Conservation (phyloP, 1,140 invertebrate genomes). For the Stratiolaelaps scimitus region DNA sequence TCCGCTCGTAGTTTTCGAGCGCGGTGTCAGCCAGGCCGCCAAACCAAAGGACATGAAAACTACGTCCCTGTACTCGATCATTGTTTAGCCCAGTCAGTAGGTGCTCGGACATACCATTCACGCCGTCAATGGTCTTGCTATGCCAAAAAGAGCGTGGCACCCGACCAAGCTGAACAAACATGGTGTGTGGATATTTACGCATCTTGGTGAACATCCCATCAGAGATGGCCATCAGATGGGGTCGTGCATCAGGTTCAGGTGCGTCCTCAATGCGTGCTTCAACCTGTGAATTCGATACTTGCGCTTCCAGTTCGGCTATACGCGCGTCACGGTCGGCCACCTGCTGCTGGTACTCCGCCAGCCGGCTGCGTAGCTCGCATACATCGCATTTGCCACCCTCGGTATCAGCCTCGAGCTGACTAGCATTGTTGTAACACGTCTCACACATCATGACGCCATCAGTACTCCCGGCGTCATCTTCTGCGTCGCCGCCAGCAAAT, state of each 20-base stretch:
- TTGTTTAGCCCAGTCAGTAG: background rate
- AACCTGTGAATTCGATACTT: background rate
- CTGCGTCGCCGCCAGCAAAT: no score
- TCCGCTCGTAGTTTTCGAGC: slow-evolving; percentile 13
- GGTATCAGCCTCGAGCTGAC: no score
- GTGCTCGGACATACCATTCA: slow-evolving; percentile 1
- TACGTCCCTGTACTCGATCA: background rate
- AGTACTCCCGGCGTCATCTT: no score
- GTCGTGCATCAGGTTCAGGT: background rate
- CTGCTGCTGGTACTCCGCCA: slow-evolving; percentile 16
- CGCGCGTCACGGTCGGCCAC: slow-evolving; percentile 1
- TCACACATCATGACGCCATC: no score
- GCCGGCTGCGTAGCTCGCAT: background rate
- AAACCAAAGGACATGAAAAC: slow-evolving; percentile 17
- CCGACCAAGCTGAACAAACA: slow-evolving; percentile 1
- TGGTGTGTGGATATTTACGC: slow-evolving; percentile 5
- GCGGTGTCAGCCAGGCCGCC: slow-evolving; percentile 13
- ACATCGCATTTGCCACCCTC: background rate
- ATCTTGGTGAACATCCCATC: slow-evolving; percentile 5
- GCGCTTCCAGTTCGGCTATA: slow-evolving; percentile 17
- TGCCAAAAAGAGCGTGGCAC: background rate
- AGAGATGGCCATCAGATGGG: slow-evolving; percentile 3
- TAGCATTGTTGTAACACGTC: no score
- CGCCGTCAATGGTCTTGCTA: slow-evolving; percentile 11
- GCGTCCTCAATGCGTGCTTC: background rate